Base-by-base conservation (phyloP, 2,797 vertebrate species). In the Lepilemur ruficaudatus region DNA sequence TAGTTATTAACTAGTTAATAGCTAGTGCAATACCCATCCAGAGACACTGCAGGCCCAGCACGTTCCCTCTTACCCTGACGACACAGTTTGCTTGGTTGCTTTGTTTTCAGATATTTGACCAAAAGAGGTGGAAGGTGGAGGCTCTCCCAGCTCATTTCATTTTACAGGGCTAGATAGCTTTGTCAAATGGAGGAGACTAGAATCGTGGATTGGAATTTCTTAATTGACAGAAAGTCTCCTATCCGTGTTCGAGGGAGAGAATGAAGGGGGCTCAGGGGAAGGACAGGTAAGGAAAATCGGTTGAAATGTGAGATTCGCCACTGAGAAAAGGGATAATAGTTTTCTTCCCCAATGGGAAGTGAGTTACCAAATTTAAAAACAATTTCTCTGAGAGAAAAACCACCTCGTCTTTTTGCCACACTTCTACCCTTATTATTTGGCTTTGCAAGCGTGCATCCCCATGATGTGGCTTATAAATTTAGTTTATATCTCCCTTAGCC, bases 381-480 rank as follows among this genome's bases (percentile, higher is more conserved):
- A 61, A 46, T 84, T 89, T 94, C 82, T 91, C 55, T 48, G n/a
- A 63, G 69, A 95, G 57, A 75, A 94, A 91, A 93, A 84, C 43
- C 11, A 22, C 38, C 41, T 80, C 63, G 41, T 30, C 73, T 83
- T 63, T 93, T 69, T 46, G 23, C 38, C 35, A 50, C 15, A 48
- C 7, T 65, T 48, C 46, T 78, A 38, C 57, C 32, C 43, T 93
- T 94, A 38, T 65, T 72, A 43, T 95, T 94, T 85, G 89, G 87
- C 88, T 91, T 76, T 89, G 84, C 69, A 94, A 95, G 89, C 76
- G 93, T 90, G 89, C 80, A 93, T 92, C 73, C 89, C 75, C 81
- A 90, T 1, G 59, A 96, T 86, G 79, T 28, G 69, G 63, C 93
- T 95, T 96, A 90, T 96, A 97, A 96, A 97, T 96, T 95, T 32